Evolutionary conservation across 2,888 invertebrate species (phyloP).

Genomic region (Drosophila fungiperda): DNA sequence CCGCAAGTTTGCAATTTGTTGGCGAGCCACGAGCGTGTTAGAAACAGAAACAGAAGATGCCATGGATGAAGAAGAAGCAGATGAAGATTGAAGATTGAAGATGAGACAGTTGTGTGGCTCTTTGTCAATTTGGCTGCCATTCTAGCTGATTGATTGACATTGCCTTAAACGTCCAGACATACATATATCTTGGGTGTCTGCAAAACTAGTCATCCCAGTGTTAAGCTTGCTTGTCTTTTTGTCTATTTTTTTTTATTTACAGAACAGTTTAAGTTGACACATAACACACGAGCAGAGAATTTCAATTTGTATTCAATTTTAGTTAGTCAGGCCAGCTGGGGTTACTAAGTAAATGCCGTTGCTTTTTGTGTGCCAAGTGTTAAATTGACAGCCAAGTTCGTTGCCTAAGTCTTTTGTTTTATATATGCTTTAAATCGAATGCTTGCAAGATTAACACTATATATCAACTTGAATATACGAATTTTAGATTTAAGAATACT

Average conservation of each 20-base stretch:
- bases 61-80: slow-evolving; percentile 19
- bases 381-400: slow-evolving; percentile 64
- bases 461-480: background rate
- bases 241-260: slow-evolving; percentile 59
- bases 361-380: slow-evolving; percentile 46
- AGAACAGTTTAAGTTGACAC: slow-evolving; percentile 32
- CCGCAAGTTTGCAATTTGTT: slow-evolving; percentile 32
- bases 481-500: background rate
- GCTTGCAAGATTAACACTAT: background rate
- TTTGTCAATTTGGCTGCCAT: slow-evolving; percentile 73
- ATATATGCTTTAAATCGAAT: slow-evolving; percentile 9
- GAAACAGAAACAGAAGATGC: slow-evolving; percentile 31
- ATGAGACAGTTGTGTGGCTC: slow-evolving; percentile 51
- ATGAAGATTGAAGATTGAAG: slow-evolving; percentile 20
- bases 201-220: background rate
- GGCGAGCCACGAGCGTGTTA: slow-evolving; percentile 36
- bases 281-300: slow-evolving; percentile 34
- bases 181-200: slow-evolving; percentile 50
- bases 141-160: slow-evolving; percentile 76
- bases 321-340: slow-evolving; percentile 52
- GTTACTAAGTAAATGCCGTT: slow-evolving; percentile 47
- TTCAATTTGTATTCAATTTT: slow-evolving; percentile 55
- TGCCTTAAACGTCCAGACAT: slow-evolving; percentile 65
- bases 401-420: slow-evolving; percentile 72
- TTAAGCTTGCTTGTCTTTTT: slow-evolving; percentile 21